A percentile compares a stretch with the other conserved stretches of the same genome.
Conservation (phyloP, 2,888 invertebrate species). For the Tridacna gigas region DNA sequence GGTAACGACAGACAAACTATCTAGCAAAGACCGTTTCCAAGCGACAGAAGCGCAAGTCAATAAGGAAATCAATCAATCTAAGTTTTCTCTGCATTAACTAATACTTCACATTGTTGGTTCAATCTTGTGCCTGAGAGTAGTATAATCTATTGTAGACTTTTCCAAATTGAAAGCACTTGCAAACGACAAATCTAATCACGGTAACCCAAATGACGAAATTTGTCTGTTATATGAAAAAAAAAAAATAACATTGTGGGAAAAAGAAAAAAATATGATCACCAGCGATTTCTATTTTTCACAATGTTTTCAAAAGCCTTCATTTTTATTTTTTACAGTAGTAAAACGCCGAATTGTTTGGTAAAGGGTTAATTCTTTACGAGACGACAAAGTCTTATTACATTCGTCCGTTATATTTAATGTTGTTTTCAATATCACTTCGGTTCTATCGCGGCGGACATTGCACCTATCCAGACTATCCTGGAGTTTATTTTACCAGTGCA, state of each 20-base stretch:
- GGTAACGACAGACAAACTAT: constrained; percentile 3
- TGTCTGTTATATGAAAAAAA: too few species aligned
- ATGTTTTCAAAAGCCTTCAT: not conserved
- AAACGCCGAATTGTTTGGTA: too few species aligned
- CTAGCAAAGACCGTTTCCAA: not conserved
- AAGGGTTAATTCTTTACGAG: too few species aligned
- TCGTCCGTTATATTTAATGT: too few species aligned
- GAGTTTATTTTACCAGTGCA: too few species aligned
- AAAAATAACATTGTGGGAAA: not conserved
- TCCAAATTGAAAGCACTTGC: not conserved
- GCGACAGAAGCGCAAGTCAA: constrained; percentile 9
- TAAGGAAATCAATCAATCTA: constrained; percentile 1
- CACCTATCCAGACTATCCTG: too few species aligned
- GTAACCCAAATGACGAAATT: too few species aligned
- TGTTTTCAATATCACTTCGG: too few species aligned
- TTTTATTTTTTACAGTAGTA: too few species aligned
- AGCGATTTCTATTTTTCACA: not conserved
- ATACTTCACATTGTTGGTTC: not conserved
- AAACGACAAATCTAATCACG: not conserved
- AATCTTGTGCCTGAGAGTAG: not conserved
- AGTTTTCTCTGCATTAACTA: not conserved
- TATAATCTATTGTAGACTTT: not conserved
- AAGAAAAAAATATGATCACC: not conserved
- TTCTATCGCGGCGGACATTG: too few species aligned
- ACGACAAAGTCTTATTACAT: too few species aligned